These are phyloP conservation scores for Odontomachus brunneus DNA, from an alignment of 1,140 invertebrate species.

Conservation along the genomic window DNA sequence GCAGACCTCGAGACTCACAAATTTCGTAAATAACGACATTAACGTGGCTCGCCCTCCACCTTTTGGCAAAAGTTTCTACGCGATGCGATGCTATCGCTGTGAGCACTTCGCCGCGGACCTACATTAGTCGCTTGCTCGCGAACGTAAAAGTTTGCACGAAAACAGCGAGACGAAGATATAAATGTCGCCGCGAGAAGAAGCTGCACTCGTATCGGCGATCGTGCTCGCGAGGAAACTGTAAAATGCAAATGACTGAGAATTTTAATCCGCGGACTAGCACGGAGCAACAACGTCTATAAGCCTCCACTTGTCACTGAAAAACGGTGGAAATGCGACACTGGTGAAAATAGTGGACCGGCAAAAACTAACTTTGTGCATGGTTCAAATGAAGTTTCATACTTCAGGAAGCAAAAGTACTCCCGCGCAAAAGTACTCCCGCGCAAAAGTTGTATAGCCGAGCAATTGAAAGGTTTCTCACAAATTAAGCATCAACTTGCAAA, in stretches of 20 bases:
- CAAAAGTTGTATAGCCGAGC: not conserved
- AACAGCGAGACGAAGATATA: slow-evolving; percentile 54
- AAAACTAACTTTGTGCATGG: slow-evolving; percentile 21
- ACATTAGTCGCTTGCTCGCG: slow-evolving; percentile 20
- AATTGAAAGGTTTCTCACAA: too few relatives aligned
- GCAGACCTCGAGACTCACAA: not conserved
- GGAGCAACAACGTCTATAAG: slow-evolving; percentile 49
- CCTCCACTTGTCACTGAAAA: slow-evolving; percentile 47
- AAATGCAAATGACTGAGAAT: slow-evolving; percentile 57
- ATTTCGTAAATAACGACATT: not conserved
- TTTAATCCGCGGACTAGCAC: slow-evolving; percentile 49
- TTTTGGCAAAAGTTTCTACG: slow-evolving; percentile 41
- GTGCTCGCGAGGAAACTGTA: slow-evolving; percentile 45
- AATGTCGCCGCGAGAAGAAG: slow-evolving; percentile 48
- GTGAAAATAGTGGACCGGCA: not conserved
- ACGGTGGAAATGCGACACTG: slow-evolving; percentile 15
- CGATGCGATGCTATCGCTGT: slow-evolving; percentile 40
- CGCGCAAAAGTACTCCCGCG: not conserved
- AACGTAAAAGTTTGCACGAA: slow-evolving; percentile 54
- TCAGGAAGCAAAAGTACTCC: slow-evolving; percentile 1
- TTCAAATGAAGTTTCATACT: slow-evolving; percentile 5
- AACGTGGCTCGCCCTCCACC: slow-evolving; percentile 7
- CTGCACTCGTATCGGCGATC: slow-evolving; percentile 51
- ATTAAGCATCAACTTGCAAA: too few relatives aligned
- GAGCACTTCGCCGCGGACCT: slow-evolving; percentile 29